Percentiles rank a stretch among this genome's conserved stretches.
Conservation (phyloP, 2,888 invertebrate species). For the Camptogramma bilineatum region DNA sequence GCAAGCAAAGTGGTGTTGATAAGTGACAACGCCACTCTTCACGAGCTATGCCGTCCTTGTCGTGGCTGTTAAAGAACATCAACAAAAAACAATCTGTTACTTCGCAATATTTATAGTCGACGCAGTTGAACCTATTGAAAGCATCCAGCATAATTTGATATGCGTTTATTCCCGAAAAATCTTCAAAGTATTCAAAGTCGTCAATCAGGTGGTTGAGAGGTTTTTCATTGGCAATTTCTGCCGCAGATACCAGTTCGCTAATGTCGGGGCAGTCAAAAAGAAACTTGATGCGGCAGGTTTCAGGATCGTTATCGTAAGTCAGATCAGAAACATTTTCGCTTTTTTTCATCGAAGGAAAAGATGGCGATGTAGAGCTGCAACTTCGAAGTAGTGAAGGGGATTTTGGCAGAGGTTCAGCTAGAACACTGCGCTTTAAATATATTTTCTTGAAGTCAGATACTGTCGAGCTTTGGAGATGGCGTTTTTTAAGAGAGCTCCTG, state of each 20-base stretch:
- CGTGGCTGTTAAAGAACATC: conserved; percentile 77
- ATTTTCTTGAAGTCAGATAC: conserved; percentile 71
- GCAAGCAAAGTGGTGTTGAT: conserved; percentile 79
- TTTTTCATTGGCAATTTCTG: conserved; percentile 67
- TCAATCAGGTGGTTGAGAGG: conserved; percentile 70
- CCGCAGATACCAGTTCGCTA: conserved; percentile 73
- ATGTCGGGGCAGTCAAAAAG: conserved; percentile 77
- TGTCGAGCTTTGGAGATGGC: conserved; percentile 55
- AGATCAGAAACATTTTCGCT: conserved; percentile 53
- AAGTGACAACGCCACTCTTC: conserved; percentile 79
- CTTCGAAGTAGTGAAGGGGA: conserved; percentile 49
- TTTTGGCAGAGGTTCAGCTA: conserved; percentile 68
- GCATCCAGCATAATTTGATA: conserved; percentile 70
- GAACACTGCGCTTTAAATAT: conserved; percentile 72
- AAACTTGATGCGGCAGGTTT: conserved; percentile 56
- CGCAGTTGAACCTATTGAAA: conserved; percentile 72
- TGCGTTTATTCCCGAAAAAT: conserved; percentile 62
- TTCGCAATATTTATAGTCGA: conserved; percentile 79
- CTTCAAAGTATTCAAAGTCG: conserved; percentile 76
- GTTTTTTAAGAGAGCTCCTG: conserved; percentile 70
- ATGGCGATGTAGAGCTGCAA: conserved; percentile 49
- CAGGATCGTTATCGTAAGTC: conserved; percentile 48
- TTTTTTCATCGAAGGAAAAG: conserved; percentile 63
- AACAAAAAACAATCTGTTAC: conserved; percentile 73
- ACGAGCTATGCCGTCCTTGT: conserved; percentile 68